Evolutionary conservation across 2,797 vertebrate genomes (phyloP).

Genomic region (Argyrosomus regius): DNA sequence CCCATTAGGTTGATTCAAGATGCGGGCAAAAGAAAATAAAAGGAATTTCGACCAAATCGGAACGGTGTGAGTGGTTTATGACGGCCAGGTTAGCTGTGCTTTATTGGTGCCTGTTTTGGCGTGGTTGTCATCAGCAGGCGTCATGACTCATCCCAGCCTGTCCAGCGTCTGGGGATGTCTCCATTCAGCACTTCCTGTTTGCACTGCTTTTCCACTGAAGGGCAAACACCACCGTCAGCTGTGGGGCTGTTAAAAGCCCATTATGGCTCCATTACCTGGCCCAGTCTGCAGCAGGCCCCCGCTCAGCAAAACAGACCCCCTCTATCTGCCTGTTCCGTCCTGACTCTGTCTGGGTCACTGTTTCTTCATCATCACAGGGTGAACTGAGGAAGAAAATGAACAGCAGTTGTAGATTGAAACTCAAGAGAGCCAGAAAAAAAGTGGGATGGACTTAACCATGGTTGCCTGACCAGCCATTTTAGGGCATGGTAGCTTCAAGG

Average conservation of each 20-base stretch:
- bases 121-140: conserved; percentile 62
- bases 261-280: conserved; percentile 82
- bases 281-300: conserved; percentile 42
- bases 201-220: conserved; percentile 71
- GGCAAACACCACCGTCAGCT: conserved; percentile 78
- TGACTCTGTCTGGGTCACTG: conserved; percentile 54
- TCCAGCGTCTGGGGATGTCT: conserved; percentile 70
- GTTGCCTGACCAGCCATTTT: conserved; percentile 8
- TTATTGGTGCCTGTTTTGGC: conserved; percentile 62
- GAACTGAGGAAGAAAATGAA: conserved; percentile 38
- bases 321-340: conserved; percentile 45
- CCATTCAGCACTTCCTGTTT: conserved; percentile 76
- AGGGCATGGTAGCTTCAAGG: not conserved
- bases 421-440: not conserved
- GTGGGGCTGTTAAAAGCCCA: conserved; percentile 80
- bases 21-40: conserved; percentile 39
- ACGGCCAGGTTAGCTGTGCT: conserved; percentile 44
- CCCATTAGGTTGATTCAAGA: conserved; percentile 50
- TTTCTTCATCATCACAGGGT: conserved; percentile 46
- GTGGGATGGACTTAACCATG: not conserved
- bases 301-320: conserved; percentile 53
- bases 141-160: conserved; percentile 57
- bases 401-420: conserved; percentile 8
- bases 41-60: conserved; percentile 56
- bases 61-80: conserved; percentile 65